Evolutionary conservation across 2,888 invertebrate genomes (phyloP).

Genomic region (Andrena trimmerana): DNA sequence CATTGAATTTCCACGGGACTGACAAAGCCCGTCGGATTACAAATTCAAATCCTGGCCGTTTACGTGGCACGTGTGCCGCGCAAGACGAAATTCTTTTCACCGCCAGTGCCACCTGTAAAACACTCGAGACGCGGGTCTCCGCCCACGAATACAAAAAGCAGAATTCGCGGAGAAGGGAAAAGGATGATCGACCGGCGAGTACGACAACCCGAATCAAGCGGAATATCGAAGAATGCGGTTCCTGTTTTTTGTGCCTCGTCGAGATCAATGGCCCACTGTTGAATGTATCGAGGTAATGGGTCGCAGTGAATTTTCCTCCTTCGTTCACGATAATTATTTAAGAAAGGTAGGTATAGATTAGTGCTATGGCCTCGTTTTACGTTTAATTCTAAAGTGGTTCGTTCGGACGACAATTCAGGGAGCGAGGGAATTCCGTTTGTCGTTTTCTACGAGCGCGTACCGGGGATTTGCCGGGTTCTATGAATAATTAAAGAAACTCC

Average conservation of each 20-base stretch:
- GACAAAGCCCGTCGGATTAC: slow-evolving; percentile 79
- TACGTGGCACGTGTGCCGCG: slow-evolving; percentile 75
- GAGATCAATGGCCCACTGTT: slow-evolving; percentile 35
- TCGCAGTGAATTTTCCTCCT: background rate
- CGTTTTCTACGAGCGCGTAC: slow-evolving; percentile 2
- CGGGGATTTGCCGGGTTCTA: slow-evolving; percentile 26
- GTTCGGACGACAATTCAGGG: slow-evolving; percentile 17
- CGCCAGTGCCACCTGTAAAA: slow-evolving; percentile 66
- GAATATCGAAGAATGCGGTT: slow-evolving; percentile 29
- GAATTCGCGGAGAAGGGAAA: slow-evolving; percentile 29
- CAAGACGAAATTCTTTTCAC: slow-evolving; percentile 72
- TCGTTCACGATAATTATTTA: background rate
- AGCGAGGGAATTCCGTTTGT: slow-evolving; percentile 3
- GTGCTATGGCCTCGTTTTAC: background rate
- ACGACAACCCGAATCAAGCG: slow-evolving; percentile 9
- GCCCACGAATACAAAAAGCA: slow-evolving; percentile 25
- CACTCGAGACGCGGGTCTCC: slow-evolving; percentile 13
- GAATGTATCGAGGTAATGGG: background rate
- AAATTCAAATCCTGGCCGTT: slow-evolving; percentile 78
- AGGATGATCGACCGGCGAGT: slow-evolving; percentile 15
- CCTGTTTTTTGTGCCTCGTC: slow-evolving; percentile 6
- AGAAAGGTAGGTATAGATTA: background rate
- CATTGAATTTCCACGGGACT: slow-evolving; percentile 79
- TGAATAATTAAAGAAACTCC: slow-evolving; percentile 62
- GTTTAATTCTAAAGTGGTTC: background rate